phyloP scores from a whole-genome alignment of 1,140 invertebrate genomes.

The Carposina sasakii region DNA sequence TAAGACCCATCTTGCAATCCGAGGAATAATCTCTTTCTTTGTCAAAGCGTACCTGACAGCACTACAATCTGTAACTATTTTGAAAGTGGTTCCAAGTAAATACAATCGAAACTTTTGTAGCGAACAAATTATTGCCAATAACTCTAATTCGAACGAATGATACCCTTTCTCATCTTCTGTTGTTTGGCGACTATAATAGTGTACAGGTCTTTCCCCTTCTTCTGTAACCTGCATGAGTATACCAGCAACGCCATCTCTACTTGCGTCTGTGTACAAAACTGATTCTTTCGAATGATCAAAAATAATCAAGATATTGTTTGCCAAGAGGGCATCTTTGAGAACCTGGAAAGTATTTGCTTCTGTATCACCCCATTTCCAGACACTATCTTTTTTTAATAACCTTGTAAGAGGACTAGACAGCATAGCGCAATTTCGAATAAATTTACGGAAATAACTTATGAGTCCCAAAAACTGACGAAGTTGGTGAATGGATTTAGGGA shows the following conservation, averaged over 20 bases:
- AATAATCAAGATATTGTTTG: not conserved
- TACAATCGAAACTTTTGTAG: conserved; percentile 32
- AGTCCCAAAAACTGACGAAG: conserved; percentile 9
- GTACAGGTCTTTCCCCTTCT: conserved; percentile 14
- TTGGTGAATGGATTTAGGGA: conserved; percentile 19
- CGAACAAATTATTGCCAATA: conserved; percentile 31
- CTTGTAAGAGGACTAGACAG: conserved; percentile 24
- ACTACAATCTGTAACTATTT: conserved; percentile 32
- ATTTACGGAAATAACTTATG: conserved; percentile 27
- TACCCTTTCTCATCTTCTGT: conserved; percentile 13
- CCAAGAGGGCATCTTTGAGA: not conserved
- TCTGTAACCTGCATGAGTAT: no score
- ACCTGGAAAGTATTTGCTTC: not conserved
- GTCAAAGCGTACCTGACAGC: conserved; percentile 23
- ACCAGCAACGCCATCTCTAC: no score
- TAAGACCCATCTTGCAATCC: conserved; percentile 32
- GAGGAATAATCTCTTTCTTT: conserved; percentile 27
- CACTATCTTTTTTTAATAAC: conserved; percentile 18
- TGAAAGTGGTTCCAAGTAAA: conserved; percentile 20
- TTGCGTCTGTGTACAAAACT: conserved; percentile 14
- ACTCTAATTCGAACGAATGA: conserved; percentile 30
- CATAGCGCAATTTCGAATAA: conserved; percentile 23
- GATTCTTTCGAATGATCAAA: not conserved
- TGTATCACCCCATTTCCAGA: conserved; percentile 11
- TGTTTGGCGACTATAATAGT: conserved; percentile 22